A percentile compares a stretch with the other conserved stretches of the same genome.
These are phyloP conservation scores for Hydropsyche tenuis DNA, from an alignment of 1,140 invertebrate species.

Conservation along the genomic window DNA sequence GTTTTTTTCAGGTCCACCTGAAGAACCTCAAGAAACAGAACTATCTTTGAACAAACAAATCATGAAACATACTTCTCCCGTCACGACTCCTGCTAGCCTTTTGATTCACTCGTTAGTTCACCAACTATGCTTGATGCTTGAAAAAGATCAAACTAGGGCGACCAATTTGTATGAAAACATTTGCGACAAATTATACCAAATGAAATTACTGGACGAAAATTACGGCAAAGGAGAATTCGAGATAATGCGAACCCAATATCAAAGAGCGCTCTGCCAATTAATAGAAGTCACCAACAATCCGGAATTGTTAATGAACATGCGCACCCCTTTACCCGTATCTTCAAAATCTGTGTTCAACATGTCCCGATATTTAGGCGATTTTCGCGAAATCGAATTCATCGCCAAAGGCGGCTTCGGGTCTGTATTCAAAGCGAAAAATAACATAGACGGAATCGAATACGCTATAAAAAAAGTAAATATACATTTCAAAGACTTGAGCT, in stretches of 20 bases:
- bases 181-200: slow-evolving; percentile 68
- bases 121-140: slow-evolving; percentile 67
- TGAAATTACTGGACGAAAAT: slow-evolving; percentile 72
- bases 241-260: slow-evolving; percentile 68
- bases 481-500: slow-evolving; percentile 65
- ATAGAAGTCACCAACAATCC: slow-evolving; percentile 64
- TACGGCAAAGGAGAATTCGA: slow-evolving; percentile 72
- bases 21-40: not conserved
- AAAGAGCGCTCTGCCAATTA: slow-evolving; percentile 67
- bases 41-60: not conserved
- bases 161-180: slow-evolving; percentile 68
- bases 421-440: slow-evolving; percentile 67
- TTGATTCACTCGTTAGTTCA: slow-evolving; percentile 70
- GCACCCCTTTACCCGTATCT: slow-evolving; percentile 59
- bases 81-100: slow-evolving; percentile 65
- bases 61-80: slow-evolving; percentile 17
- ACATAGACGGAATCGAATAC: slow-evolving; percentile 77
- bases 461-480: slow-evolving; percentile 83
- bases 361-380: slow-evolving; percentile 77
- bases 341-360: slow-evolving; percentile 59
- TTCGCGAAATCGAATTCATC: slow-evolving; percentile 75
- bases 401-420: slow-evolving; percentile 78
- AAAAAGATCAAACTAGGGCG: slow-evolving; percentile 64
- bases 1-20: not conserved
- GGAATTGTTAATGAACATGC: slow-evolving; percentile 53